A percentile compares a stretch with the other conserved stretches of the same genome.
Conservation (phyloP, 2,888 invertebrate species). For the Apamea crenata region DNA sequence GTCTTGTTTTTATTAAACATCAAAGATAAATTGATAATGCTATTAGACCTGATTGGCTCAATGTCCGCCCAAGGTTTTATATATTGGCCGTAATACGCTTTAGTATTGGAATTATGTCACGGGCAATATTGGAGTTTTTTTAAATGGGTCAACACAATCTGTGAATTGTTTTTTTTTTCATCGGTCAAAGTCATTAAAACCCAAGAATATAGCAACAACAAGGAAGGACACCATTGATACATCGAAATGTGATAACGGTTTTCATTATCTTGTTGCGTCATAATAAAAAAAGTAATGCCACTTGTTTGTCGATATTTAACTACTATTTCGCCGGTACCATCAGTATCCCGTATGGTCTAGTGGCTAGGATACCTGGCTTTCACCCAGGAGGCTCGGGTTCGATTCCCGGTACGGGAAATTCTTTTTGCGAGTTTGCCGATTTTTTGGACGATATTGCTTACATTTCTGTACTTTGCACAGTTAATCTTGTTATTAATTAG, state of each 20-base stretch:
- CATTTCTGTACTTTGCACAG: neutral
- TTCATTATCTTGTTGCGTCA: neutral
- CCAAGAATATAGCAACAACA: neutral
- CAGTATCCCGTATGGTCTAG: constrained; percentile 84
- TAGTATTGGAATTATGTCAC: constrained; percentile 30
- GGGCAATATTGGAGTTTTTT: neutral
- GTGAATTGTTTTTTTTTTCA: neutral
- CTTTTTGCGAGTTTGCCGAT: constrained; percentile 13
- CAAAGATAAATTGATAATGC: constrained; percentile 6
- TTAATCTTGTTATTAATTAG: neutral
- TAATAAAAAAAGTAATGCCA: neutral
- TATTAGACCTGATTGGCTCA: constrained; percentile 28
- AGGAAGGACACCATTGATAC: neutral
- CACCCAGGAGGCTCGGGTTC: constrained; percentile 94
- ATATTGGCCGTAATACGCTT: constrained; percentile 22
- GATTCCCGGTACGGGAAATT: constrained; percentile 90
- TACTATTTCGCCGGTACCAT: accelerated
- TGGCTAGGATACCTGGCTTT: constrained; percentile 94
- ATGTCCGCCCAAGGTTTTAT: constrained; percentile 31
- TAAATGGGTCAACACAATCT: neutral
- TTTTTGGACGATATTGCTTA: neutral
- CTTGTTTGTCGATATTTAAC: neutral
- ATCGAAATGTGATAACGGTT: neutral
- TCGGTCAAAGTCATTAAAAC: neutral
- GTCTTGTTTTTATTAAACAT: constrained; percentile 1